Base-by-base conservation (phyloP, 2,888 invertebrate species). In the Sericinus montela region DNA sequence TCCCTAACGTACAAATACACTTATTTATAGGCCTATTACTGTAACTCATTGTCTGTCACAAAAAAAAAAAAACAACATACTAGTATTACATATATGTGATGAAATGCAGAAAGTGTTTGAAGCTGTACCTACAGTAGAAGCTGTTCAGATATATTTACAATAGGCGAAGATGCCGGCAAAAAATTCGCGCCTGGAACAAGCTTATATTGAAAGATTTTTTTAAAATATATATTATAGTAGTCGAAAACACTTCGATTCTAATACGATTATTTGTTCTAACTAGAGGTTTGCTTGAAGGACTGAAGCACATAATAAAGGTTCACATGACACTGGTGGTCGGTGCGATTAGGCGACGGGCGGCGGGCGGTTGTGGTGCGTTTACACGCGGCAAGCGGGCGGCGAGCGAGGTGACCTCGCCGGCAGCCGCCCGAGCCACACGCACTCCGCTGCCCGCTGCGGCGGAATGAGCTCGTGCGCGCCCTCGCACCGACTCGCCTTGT, bases 31-130 rank as follows among this genome's bases (percentile, higher is more conserved):
- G 75, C 75, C 75, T 79, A 76, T 73, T 72, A 57, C 67, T 59
- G 59, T 58, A 47, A 15, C 39, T 44, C 43, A 47, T 45, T 52
- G 42, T 56, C 53, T 60, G 58, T 64, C 58, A 68, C 67, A 65
- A 67, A 73, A 51, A 54, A 71, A 65, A 67, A 73, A 51, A 54
- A 71, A 69, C 66, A 66, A 63, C 59, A 59, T 3, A 30, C 59
- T 69, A 69, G 72, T 66, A 71, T 72, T 76, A 78, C n/a, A n/a
- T 65, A 73, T 69, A 67, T 73, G 79, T 80, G 73, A 77, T 68
- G 67, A 76, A 80, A 76, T 76, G 75, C 77, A 72, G 71, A 80
- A 81, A 75, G 83, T 85, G 81, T 80, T 63, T 63, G 63, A 81
- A 83, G 85, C 82, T 67, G 73, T 72, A 69, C 63, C 60, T 57